Conservation (phyloP, 2,113 vertebrate species). For the Sinocyclocheilus anshuiensis region DNA sequence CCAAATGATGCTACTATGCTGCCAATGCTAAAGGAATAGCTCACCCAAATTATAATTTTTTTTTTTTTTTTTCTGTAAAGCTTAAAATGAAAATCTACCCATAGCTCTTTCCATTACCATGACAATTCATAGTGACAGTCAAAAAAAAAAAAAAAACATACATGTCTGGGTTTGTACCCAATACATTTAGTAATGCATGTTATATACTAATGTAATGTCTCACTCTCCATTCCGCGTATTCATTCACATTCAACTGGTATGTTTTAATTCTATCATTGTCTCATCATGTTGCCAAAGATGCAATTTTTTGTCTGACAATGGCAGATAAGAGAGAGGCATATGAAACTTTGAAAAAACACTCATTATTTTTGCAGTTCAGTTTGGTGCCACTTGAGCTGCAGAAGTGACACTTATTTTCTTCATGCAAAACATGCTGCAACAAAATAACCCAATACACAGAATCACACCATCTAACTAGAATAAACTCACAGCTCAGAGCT, state of each 20-base stretch:
- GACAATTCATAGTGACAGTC: neutral
- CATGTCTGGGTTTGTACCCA: too few species aligned
- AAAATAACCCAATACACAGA: slow-evolving; percentile 9
- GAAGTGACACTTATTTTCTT: neutral
- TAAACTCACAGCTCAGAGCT: neutral
- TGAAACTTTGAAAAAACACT: neutral
- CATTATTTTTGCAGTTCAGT: neutral
- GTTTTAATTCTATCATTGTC: neutral
- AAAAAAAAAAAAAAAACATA: neutral
- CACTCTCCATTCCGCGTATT: neutral
- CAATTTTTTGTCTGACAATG: neutral
- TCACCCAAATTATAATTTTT: neutral
- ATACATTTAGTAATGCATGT: neutral
- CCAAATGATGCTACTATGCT: neutral
- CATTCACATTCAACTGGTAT: neutral
- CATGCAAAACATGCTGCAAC: neutral
- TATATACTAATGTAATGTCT: neutral
- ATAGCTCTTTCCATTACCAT: neutral
- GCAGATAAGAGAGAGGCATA: neutral
- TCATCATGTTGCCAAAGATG: neutral
- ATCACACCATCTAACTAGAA: slow-evolving; percentile 8
- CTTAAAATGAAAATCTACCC: neutral
- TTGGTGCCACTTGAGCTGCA: neutral
- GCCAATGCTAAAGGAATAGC: neutral
- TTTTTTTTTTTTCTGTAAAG: neutral